Base-by-base conservation (phyloP, 2,888 invertebrate genomes). In the Nomada hirtipes region DNA sequence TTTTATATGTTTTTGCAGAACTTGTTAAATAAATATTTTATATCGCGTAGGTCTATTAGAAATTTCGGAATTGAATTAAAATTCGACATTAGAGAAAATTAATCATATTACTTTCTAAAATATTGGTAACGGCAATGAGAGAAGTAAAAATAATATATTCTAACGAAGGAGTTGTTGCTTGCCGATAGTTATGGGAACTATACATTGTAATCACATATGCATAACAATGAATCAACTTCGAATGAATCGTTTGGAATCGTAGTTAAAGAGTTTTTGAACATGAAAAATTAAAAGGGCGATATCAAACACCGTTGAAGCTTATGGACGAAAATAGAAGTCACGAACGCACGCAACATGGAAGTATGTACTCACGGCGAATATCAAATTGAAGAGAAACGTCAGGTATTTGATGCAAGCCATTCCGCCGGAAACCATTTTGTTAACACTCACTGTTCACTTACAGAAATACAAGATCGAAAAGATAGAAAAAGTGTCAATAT, bases 391-490 rank as follows among this genome's bases (percentile, higher is more conserved):
- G 89, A 97, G 95, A 94, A 98, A 98, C 68, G 98, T 95, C 81
- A 98, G 95, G 94, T 97, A 98, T 94, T 98, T 98, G 90, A 98
- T 96, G 95, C 98, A 98, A 90, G 97, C 96, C 96, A 97, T 97
- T 92, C 97, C 97, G 88, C 96, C 96, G 90, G 96, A 95, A 94
- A 97, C 97, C 97, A 97, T 97, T 94, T 94, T 95, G 91, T 23
- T 53, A 67, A 77, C 83, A 84, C 20, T 77, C 78, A 83, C 82
- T 84, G 44, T 77, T 50, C n/a, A 53, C 20, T 47, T 60, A 26
- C 44, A 53, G 10, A n/a, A 50, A n/a, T 44, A 59, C 26, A 63
- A 9, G 20, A 55, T 47, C 2, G 29, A 63, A 26, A 26, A 26
- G 26, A 18, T 53, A 74, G 4, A 55, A 63, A 65, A 71, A 23